phyloP scores from a whole-genome alignment of 2,113 vertebrate genomes.

The Seriola quinqueradiata region DNA sequence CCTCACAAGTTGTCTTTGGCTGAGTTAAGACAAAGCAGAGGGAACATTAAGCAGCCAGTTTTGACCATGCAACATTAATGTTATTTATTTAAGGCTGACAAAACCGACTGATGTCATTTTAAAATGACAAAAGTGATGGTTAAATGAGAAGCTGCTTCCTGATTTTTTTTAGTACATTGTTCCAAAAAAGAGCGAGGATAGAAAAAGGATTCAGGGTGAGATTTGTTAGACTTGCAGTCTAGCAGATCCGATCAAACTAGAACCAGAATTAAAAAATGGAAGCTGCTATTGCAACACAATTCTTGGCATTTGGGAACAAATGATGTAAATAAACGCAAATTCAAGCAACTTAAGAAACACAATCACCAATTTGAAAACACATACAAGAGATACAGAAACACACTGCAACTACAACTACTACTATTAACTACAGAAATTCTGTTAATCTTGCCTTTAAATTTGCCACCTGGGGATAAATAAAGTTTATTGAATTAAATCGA shows the following conservation, averaged over 20 bases:
- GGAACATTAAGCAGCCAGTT: background rate
- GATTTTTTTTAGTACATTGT: background rate
- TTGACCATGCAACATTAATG: background rate
- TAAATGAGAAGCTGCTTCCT: background rate
- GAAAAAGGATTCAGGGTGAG: background rate
- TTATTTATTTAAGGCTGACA: background rate
- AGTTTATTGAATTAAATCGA: no score
- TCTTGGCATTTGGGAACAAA: background rate
- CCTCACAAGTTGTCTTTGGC: conserved; percentile 3
- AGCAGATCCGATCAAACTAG: background rate
- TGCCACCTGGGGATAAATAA: background rate
- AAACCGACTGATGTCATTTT: background rate
- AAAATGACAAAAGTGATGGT: no score
- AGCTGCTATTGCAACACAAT: background rate
- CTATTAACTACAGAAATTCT: background rate
- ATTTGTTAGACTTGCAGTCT: background rate
- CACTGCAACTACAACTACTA: background rate
- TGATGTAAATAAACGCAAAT: background rate
- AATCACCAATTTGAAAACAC: background rate
- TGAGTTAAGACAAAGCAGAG: background rate
- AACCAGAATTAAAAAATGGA: background rate
- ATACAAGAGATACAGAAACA: background rate
- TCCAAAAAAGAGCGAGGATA: background rate
- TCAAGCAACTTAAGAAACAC: background rate
- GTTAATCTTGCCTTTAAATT: background rate